Base-by-base conservation (phyloP, 2,888 invertebrate genomes). In the Lissocephala sabroskyi region DNA sequence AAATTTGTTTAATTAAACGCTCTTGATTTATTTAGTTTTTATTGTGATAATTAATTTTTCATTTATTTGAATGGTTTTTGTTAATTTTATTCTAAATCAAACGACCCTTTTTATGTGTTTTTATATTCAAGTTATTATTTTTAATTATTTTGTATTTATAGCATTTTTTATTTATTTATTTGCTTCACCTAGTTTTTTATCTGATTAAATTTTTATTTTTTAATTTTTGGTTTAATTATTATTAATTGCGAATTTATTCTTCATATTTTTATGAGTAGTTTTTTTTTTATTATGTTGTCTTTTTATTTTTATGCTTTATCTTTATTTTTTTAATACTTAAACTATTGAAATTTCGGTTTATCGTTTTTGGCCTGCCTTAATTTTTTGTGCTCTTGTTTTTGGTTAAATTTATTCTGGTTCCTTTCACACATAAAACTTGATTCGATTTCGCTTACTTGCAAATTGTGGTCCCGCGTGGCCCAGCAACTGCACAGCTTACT, bases 201-300 rank as follows among this genome's bases (percentile, higher is more conserved):
- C 7, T 39, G 1, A 33, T 7, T 0, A 2, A 14, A 10, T 40
- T 19, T 30, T 30, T 23, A 17, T 36, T 4, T 41, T 49, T 19
- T 19, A 14, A 19, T 46, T 45, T 48, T 36, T 9, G 18, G 33
- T 18, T 18, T 14, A 14, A 47, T 47, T 32, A 17, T 40, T 28
- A n/a, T n/a, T n/a, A n/a, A n/a, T n/a, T n/a, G n/a, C n/a, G n/a
- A n/a, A n/a, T n/a, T 17, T 43, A 16, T 41, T 17, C 17, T 32
- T 32, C 11, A 14, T 11, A 16, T 16, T 37, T 28, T 19, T 28
- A 11, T 36, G 9, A 10, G 32, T 32, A 28, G 23, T 28, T 11
- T n/a, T 33, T 17, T 23, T 37, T 28, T 23, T n/a, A n/a, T 45
- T 49, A 23, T 26, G 7, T 26, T 49, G 39, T 35, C 36, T 3